Conservation (phyloP, 2,888 invertebrate genomes). For the Euplexia lucipara region DNA sequence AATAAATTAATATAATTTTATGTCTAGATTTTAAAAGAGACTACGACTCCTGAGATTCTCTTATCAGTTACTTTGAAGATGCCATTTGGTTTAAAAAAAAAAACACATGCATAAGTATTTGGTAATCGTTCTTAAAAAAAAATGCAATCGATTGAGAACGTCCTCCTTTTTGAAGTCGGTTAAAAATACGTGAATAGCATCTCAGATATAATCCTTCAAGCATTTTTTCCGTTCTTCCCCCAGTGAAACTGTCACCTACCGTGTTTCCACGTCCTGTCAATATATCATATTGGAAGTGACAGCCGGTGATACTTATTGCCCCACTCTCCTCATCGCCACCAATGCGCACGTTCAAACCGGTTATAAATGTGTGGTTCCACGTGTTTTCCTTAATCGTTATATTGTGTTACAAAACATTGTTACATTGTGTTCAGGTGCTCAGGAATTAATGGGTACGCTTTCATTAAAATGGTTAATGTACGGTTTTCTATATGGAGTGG, state of each 20-base stretch:
- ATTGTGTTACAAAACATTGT: constrained; percentile 46
- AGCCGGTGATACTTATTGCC: constrained; percentile 55
- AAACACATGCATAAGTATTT: too few species aligned
- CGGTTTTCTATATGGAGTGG: constrained; percentile 4
- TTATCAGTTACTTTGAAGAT: too few species aligned
- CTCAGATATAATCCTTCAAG: too few species aligned
- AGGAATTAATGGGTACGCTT: constrained; percentile 35
- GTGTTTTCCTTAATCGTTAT: constrained; percentile 55
- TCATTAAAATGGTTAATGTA: constrained; percentile 28
- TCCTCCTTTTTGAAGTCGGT: too few species aligned
- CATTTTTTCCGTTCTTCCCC: constrained; percentile 7
- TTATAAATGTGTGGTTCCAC: constrained; percentile 29
- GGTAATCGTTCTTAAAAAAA: too few species aligned
- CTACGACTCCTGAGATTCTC: too few species aligned
- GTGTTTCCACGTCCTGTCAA: constrained; percentile 37
- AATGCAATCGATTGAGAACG: too few species aligned
- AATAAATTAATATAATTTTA: too few species aligned
- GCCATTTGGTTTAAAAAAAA: too few species aligned
- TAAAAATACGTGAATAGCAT: too few species aligned
- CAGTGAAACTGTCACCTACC: constrained; percentile 32
- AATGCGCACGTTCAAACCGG: constrained; percentile 44
- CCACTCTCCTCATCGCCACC: constrained; percentile 26
- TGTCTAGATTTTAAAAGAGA: too few species aligned
- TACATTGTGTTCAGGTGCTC: constrained; percentile 16
- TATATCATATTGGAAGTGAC: constrained; percentile 52